These are phyloP conservation scores for Heterodera schachtii DNA, from an alignment of 1,140 invertebrate species.

Conservation along the genomic window DNA sequence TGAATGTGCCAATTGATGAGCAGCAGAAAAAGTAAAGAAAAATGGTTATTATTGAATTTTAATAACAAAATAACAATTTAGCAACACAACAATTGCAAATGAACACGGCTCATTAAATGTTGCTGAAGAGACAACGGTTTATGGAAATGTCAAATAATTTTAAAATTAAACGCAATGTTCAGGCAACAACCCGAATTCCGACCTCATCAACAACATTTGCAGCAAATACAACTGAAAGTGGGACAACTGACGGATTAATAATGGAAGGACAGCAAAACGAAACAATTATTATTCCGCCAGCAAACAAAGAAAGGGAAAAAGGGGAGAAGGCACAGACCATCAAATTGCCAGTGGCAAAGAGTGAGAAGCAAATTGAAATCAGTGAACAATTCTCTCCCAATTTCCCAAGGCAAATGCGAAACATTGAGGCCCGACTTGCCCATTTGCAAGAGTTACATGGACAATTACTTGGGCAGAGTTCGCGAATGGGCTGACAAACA, in stretches of 20 bases:
- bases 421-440: constrained; percentile 35
- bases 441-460: constrained; percentile 48
- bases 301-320: not conserved
- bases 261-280: not conserved
- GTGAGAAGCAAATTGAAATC: not conserved
- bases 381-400: not conserved
- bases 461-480: constrained; percentile 48
- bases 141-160: not conserved
- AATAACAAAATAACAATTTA: not conserved
- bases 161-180: not conserved
- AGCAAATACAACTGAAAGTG: not conserved
- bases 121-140: not conserved
- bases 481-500: constrained; percentile 48
- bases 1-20: too few relatives aligned
- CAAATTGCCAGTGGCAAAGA: constrained; percentile 28
- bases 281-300: not conserved
- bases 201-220: not conserved
- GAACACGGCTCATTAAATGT: not conserved
- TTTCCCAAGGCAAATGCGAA: constrained; percentile 35
- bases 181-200: not conserved
- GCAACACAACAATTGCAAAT: not conserved
- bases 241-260: not conserved
- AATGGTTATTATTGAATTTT: too few relatives aligned
- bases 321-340: not conserved
- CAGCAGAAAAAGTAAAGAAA: too few relatives aligned